Evolutionary conservation across 2,888 invertebrate genomes (phyloP).

Genomic region (Leptinotarsa tumamoca): DNA sequence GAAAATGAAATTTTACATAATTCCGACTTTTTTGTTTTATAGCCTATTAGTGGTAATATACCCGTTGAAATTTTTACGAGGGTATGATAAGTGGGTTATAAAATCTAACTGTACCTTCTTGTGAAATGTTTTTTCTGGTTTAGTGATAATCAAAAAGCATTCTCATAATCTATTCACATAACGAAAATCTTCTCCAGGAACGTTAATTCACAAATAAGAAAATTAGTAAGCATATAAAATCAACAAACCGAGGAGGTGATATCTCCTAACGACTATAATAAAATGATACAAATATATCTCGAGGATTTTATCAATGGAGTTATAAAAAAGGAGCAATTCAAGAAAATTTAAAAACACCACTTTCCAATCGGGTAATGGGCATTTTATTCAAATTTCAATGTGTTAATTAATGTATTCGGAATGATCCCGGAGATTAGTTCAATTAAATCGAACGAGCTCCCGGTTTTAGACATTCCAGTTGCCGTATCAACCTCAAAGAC

Average conservation of each 20-base stretch:
- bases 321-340: constrained; percentile 52
- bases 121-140: constrained; percentile 20
- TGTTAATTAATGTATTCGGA: constrained; percentile 66
- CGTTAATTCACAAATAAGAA: constrained; percentile 46
- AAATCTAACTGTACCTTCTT: constrained; percentile 17
- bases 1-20: background rate
- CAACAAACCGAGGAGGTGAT: constrained; percentile 49
- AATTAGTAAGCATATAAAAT: constrained; percentile 53
- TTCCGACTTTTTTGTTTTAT: constrained; percentile 6
- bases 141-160: constrained; percentile 22
- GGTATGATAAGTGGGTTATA: constrained; percentile 21
- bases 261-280: constrained; percentile 48
- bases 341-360: constrained; percentile 57
- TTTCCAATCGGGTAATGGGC: constrained; percentile 65
- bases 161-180: constrained; percentile 31
- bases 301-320: constrained; percentile 52
- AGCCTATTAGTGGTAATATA: constrained; percentile 13
- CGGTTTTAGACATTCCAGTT: constrained; percentile 64
- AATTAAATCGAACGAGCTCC: constrained; percentile 65
- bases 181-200: constrained; percentile 25
- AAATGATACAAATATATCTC: constrained; percentile 54
- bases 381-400: constrained; percentile 67
- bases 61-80: constrained; percentile 21
- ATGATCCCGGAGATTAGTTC: constrained; percentile 63
- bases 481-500: constrained; percentile 59